Base-by-base conservation (phyloP, 2,113 vertebrate genomes). In the Muntiacus muntjak region DNA sequence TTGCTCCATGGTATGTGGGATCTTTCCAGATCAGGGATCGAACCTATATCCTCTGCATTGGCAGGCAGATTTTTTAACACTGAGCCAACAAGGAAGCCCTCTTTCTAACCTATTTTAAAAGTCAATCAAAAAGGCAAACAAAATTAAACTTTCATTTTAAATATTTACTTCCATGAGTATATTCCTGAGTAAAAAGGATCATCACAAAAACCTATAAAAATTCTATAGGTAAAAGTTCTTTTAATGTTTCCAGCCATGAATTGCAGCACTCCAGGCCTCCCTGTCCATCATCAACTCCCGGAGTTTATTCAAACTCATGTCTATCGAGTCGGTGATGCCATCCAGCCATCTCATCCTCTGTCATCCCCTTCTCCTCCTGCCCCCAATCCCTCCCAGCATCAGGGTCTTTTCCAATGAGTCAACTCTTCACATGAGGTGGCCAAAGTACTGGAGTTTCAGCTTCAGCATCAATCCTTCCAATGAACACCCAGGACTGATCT, bases 101-200 rank as follows among this genome's bases (percentile, higher is more conserved):
- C 50, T 79, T 76, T 83, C 40, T 91, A 89, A 43, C 7, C 33
- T 78, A 67, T 94, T 95, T 76, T 52, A 82, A 95, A 96, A 91
- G 78, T 13, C 21, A 57, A 87, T 43, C 6, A 58, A 58, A 79
- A 45, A 25, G 47, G 23, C 14, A 55, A 74, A 50, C 13, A 26
- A 43, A 85, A 67, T 58, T 90, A 21, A 5, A 40, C 36, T 83
- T 87, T 58, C 45, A 1, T 78, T 91, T 95, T 40, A 94, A 96
- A 84, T 76, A 88, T n/a, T 85, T 62, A 23, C 19, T 74, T 62
- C 6, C 0, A 23, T 43, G 26, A 92, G 9, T 54, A 57, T 76
- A 87, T 74, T 89, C 26, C 12, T 82, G 25, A 96, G 7, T 87
- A 71, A 92, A 90, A n/a, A 7, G 36, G 10, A 13, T 71, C n/a